Base-by-base conservation (phyloP, 2,113 vertebrate genomes). In the Pontoporia blainvillei region DNA sequence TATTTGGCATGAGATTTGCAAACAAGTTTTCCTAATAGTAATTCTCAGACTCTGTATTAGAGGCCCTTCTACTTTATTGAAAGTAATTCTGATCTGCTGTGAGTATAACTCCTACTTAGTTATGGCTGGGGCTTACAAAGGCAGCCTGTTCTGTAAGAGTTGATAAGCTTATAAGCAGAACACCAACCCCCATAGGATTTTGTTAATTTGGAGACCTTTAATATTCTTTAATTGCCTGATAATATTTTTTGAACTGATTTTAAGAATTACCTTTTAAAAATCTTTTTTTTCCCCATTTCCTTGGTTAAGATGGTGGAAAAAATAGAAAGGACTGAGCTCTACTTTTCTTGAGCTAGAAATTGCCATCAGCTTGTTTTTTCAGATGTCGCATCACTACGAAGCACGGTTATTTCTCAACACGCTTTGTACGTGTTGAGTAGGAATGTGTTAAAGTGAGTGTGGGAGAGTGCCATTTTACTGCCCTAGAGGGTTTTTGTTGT, bases 341-440 rank as follows among this genome's bases (percentile, higher is more conserved):
- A 23, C 34, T 21, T 72, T 61, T 78, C 29, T 36, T 8, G 59
- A 57, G 9, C 67, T 39, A 39, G 66, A 67, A 11, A 27, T 52
- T 49, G 57, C 52, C 54, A 7, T 36, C 31, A 72, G 29, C 31
- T 3, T 62, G 52, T 6, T 23, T 52, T 14, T 84, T 73, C 46
- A 7, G 4, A n/a, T 11, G 27, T 2, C 14, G 69, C 25, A 15
- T 44, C 34, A 20, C 27, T 67, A 6, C 0, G 46, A 75, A 29
- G 59, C 59, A 29, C 14, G 15, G 12, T n/a, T n/a, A 14, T 20
- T 76, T 29, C 25, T 64, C 14, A 44, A 44, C 3, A 4, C 1
- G 71, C 15, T 59, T 14, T 10, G 27, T 34, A 13, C 36, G 7
- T 6, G 23, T 11, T 13, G 17, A 39, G 9, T n/a, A 17, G 39